These are phyloP conservation scores for Hemitrygon akajei DNA, from an alignment of 2,797 vertebrate genomes.

Conservation along the genomic window DNA sequence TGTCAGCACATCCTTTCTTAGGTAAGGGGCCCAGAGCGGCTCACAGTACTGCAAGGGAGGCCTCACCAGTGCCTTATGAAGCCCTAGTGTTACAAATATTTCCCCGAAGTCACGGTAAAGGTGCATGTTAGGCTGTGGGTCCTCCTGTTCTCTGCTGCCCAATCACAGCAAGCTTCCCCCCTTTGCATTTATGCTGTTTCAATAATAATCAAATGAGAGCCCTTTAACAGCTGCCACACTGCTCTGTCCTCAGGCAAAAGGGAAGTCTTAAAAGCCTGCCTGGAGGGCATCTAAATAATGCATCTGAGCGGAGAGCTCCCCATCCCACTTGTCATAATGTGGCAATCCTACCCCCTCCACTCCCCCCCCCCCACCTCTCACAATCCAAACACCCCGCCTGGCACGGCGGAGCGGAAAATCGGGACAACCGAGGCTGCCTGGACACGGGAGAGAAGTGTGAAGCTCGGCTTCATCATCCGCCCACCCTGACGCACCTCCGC, in stretches of 20 bases:
- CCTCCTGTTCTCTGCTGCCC: neutral
- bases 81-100: neutral
- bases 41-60: too few relatives aligned
- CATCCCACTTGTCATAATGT: neutral
- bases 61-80: too few relatives aligned
- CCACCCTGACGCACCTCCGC: neutral
- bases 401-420: neutral
- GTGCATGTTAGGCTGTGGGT: too few relatives aligned
- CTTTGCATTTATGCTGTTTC: neutral
- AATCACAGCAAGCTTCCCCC: neutral
- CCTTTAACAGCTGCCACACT: neutral
- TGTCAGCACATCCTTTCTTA: too few relatives aligned
- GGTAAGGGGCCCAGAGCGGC: too few relatives aligned
- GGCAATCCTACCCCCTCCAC: too few relatives aligned
- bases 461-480: neutral
- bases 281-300: slow-evolving; percentile 19
- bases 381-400: slow-evolving; percentile 31
- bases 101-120: too few relatives aligned
- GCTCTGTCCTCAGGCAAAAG: neutral
- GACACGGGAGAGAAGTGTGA: neutral
- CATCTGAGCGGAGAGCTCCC: neutral
- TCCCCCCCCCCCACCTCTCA: neutral
- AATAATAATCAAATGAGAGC: neutral
- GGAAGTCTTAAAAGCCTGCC: neutral
- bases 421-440: neutral